These are phyloP conservation scores for Oxycera nigricornis DNA, from an alignment of 2,888 invertebrate genomes.

Conservation along the genomic window DNA sequence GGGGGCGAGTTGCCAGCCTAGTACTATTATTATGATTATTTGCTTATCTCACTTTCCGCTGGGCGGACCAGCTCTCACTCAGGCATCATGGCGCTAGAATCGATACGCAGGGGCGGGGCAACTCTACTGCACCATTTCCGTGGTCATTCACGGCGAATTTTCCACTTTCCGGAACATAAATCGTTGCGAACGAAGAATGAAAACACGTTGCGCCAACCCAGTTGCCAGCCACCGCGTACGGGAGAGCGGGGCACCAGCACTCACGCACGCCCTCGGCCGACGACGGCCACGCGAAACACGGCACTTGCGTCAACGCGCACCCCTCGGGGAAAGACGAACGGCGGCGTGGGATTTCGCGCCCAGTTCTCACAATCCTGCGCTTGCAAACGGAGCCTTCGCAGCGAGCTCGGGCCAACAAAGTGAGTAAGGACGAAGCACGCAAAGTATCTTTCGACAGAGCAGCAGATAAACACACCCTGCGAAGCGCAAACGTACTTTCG, in stretches of 20 bases:
- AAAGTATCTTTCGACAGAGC: background rate
- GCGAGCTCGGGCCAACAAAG: background rate
- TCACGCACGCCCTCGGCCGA: background rate
- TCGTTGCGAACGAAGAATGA: slow-evolving; percentile 1
- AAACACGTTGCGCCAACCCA: background rate
- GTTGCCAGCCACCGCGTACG: background rate
- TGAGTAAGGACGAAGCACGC: background rate
- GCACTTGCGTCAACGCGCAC: slow-evolving; percentile 18
- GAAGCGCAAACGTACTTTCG: background rate
- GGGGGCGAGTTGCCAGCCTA: no score
- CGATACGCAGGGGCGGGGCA: background rate
- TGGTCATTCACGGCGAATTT: background rate
- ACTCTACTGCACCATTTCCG: background rate
- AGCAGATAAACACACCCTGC: background rate
- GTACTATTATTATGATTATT: no score
- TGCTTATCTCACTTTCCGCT: no score
- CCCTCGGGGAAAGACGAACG: background rate
- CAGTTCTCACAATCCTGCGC: background rate
- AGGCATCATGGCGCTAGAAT: background rate
- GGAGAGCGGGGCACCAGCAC: background rate
- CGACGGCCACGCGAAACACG: background rate
- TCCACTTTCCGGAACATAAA: slow-evolving; percentile 2
- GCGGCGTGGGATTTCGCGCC: background rate
- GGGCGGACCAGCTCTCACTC: background rate
- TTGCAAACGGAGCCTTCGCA: background rate